phyloP scores from a whole-genome alignment of 1,140 invertebrate species.

The Heliconius himera region DNA sequence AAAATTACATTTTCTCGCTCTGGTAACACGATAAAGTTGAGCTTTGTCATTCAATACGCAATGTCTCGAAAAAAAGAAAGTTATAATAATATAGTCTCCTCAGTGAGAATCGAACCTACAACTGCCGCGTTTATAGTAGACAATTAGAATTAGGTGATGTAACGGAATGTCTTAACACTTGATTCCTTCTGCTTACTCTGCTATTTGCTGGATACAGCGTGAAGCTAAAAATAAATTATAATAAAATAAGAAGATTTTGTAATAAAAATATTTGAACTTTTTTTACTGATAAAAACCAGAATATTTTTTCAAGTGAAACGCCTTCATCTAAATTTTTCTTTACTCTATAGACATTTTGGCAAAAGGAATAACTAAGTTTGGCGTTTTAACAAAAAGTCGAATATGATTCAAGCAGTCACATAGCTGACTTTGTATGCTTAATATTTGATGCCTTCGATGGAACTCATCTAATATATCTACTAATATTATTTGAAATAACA shows the following conservation, averaged over 20 bases:
- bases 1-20: too few relatives aligned
- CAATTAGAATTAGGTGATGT: background rate
- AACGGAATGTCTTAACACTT: too few relatives aligned
- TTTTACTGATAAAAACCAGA: background rate
- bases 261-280: too few relatives aligned
- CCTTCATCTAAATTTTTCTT: constrained; percentile 17
- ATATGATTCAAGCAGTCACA: constrained; percentile 45
- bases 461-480: constrained; percentile 42
- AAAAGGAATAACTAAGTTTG: constrained; percentile 37
- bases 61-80: background rate
- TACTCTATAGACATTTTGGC: constrained; percentile 26
- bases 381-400: constrained; percentile 48
- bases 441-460: constrained; percentile 42
- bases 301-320: background rate
- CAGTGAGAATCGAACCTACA: background rate
- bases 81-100: background rate
- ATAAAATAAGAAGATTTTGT: too few relatives aligned
- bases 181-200: too few relatives aligned
- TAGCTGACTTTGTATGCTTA: constrained; percentile 48
- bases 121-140: background rate
- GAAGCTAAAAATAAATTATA: too few relatives aligned
- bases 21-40: too few relatives aligned
- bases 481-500: constrained; percentile 39
- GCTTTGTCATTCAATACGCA: too few relatives aligned
- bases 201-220: too few relatives aligned